Evolutionary conservation across 2,113 vertebrate genomes (phyloP).

Genomic region (Accipiter virgatus): DNA sequence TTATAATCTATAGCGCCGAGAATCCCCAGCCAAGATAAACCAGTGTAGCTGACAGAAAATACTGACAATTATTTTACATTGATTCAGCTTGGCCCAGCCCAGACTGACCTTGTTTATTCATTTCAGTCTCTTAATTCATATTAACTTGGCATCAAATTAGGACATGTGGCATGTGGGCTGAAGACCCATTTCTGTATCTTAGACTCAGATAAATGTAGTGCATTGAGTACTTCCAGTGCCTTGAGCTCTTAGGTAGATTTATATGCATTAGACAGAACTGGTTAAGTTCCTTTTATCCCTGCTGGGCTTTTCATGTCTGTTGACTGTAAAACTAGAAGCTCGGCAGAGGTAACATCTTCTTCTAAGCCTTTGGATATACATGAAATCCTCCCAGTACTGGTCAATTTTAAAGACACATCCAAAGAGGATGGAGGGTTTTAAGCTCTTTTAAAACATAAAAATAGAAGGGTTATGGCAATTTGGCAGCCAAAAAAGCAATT

Average conservation of each 20-base stretch:
- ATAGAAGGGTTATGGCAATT: slow-evolving; percentile 79
- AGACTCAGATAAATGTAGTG: slow-evolving; percentile 69
- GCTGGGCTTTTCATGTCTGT: slow-evolving; percentile 77
- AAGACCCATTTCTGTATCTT: slow-evolving; percentile 73
- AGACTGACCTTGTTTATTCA: slow-evolving; percentile 79
- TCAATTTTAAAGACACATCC: slow-evolving; percentile 80
- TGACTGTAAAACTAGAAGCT: slow-evolving; percentile 81
- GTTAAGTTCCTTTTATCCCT: slow-evolving; percentile 82
- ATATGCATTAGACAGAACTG: slow-evolving; percentile 79
- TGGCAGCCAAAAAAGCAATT: slow-evolving; percentile 78
- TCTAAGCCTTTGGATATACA: slow-evolving; percentile 79
- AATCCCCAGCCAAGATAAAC: slow-evolving; percentile 73
- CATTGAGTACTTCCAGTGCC: slow-evolving; percentile 69
- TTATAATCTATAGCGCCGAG: slow-evolving; percentile 63
- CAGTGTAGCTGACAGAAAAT: slow-evolving; percentile 72
- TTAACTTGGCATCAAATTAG: slow-evolving; percentile 72
- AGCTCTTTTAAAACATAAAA: slow-evolving; percentile 81
- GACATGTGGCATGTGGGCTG: slow-evolving; percentile 72
- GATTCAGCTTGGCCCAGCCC: slow-evolving; percentile 73
- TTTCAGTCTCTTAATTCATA: slow-evolving; percentile 72
- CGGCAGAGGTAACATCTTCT: slow-evolving; percentile 63
- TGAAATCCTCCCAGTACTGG: slow-evolving; percentile 79
- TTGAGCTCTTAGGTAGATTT: slow-evolving; percentile 84
- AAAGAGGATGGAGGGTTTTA: slow-evolving; percentile 78
- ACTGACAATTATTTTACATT: slow-evolving; percentile 75